A percentile compares a stretch with the other conserved stretches of the same genome.
Evolutionary conservation across 2,113 vertebrate species (phyloP).

Genomic region (Clarias magur): DNA sequence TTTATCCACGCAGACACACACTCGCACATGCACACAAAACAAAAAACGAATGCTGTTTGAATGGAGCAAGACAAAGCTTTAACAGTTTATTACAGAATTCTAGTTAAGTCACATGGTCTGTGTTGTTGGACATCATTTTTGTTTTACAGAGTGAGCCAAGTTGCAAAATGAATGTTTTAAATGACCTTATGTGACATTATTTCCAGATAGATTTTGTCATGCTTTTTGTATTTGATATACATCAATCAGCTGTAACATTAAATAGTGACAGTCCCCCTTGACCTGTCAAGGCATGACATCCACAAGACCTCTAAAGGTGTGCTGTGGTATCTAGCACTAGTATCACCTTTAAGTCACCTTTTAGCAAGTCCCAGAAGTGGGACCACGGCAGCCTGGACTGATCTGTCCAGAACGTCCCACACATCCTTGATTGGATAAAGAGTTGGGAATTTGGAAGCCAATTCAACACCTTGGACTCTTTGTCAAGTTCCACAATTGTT

Average conservation of each 20-base stretch:
- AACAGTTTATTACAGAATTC: slow-evolving; percentile 5
- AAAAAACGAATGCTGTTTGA: not conserved
- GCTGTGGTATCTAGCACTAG: not conserved
- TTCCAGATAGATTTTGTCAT: not conserved
- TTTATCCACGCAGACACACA: not conserved
- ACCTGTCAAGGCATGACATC: no score
- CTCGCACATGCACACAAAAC: not conserved
- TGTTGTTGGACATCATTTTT: not conserved
- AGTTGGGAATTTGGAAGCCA: no score
- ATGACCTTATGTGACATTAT: not conserved
- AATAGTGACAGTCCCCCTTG: not conserved
- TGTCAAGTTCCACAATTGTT: no score
- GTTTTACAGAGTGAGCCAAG: not conserved
- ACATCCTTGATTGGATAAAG: no score
- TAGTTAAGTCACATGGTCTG: slow-evolving; percentile 6
- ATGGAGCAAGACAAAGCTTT: slow-evolving; percentile 19
- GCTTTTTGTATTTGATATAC: not conserved
- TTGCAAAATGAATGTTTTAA: not conserved
- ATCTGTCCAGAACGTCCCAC: no score
- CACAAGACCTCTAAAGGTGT: not conserved
- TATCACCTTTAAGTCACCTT: no score
- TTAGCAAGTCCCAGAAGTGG: no score
- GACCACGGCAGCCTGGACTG: no score
- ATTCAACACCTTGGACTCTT: no score
- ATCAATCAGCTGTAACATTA: not conserved